phyloP scores from a whole-genome alignment of 2,888 invertebrate genomes.

The Acleris sparsana region DNA sequence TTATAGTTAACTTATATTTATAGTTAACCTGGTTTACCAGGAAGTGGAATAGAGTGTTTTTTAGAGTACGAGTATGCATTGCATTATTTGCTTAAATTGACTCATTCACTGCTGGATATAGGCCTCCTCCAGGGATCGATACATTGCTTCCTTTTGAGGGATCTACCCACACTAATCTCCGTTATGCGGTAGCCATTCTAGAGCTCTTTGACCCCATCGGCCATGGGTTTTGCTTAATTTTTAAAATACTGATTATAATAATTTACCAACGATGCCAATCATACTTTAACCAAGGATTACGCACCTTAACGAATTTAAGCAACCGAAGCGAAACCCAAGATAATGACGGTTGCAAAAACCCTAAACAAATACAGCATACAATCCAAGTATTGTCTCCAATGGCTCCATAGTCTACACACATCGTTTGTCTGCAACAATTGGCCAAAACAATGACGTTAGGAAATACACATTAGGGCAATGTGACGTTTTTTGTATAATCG shows the following conservation, averaged over 20 bases:
- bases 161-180: too few relatives aligned
- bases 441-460: constrained; percentile 20
- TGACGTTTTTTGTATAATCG: background rate
- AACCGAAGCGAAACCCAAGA: constrained; percentile 16
- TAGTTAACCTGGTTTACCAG: too few relatives aligned
- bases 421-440: background rate
- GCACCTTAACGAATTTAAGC: constrained; percentile 17
- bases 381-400: constrained; percentile 6
- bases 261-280: background rate
- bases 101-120: too few relatives aligned
- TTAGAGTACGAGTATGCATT: too few relatives aligned
- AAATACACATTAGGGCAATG: constrained; percentile 21
- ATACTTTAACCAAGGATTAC: constrained; percentile 6
- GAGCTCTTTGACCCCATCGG: too few relatives aligned
- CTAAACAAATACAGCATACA: constrained; percentile 7
- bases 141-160: too few relatives aligned
- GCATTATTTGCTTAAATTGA: too few relatives aligned
- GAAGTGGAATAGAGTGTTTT: too few relatives aligned
- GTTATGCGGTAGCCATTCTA: too few relatives aligned
- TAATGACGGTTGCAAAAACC: constrained; percentile 24
- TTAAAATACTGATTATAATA: background rate
- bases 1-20: too few relatives aligned
- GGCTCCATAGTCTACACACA: background rate
- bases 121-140: too few relatives aligned
- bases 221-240: background rate